Evolutionary conservation across 2,797 vertebrate species (phyloP), one percentile per base, ranked within the genome.

Genomic region (Nannoperca obscura): DNA sequence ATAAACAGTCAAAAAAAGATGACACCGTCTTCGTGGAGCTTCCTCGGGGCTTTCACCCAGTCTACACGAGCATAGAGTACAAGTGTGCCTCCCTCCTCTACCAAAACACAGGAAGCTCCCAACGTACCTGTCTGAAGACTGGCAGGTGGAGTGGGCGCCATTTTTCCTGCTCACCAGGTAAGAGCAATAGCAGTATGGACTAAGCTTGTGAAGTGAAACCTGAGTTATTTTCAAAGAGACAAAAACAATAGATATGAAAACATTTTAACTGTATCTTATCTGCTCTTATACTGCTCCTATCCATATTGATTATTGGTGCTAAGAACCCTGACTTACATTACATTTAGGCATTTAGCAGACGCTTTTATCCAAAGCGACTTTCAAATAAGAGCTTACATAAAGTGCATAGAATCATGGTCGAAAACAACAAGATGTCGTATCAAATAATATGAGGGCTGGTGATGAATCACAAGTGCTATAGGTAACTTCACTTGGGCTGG

Each of bases 111-210:
- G 97, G 97, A 55, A 97, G 96, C 90, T 93, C 95, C 75, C 93
- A 92, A n/a, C 96, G 97, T 74, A 97, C 96, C 1, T 97, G 97
- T 83, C 93, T 97, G 46, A 97, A 95, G 92, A 97, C 94, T 2
- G 97, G 97, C 19, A 96, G 96, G 88, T 98, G 97, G 97, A 98
- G 97, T 57, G 97, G 97, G 34, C 93, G 93, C 60, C 96, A 96
- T 55, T 95, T 97, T 15, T 94, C 96, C 80, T 98, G 97, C 54
- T 88, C 96, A 71, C 97, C 97, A 84, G 96, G 97, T 98, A 94
- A 95, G 95, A 95, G 60, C 84, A 90, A 76, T 83, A 81, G 47
- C 24, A 13, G 19, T 42, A n/a, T 20, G 59, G 1, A 20, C 14
- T 13, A 24, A 27, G 24, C 3, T 32, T 67, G 5, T 44, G 36